A percentile compares a stretch with the other conserved stretches of the same genome.
Evolutionary conservation across 2,113 vertebrate genomes (phyloP).

Genomic region (Ahaetulla prasina): DNA sequence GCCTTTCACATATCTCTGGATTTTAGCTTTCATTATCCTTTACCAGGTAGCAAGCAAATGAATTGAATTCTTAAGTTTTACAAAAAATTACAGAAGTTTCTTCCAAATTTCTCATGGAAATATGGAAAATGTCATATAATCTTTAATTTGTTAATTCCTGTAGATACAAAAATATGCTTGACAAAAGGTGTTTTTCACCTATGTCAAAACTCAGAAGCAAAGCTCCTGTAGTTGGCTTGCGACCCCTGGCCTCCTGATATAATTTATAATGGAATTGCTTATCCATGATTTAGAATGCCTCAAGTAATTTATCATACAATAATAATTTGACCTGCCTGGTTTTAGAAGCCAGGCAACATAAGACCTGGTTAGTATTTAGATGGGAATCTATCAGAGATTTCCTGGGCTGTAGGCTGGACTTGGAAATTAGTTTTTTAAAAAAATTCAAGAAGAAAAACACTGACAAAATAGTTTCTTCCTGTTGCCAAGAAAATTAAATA

Average conservation of each 20-base stretch:
- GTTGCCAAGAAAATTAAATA: neutral
- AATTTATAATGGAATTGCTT: neutral
- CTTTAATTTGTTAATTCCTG: neutral
- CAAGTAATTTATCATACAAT: neutral
- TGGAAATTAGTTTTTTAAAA: neutral
- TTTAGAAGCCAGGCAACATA: neutral
- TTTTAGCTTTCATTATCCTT: neutral
- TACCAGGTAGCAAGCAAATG: neutral
- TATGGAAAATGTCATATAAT: neutral
- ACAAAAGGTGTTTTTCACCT: neutral
- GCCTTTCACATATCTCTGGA: neutral
- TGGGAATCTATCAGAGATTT: neutral
- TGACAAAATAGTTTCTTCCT: neutral
- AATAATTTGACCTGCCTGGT: neutral
- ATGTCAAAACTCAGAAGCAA: neutral
- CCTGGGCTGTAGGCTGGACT: neutral
- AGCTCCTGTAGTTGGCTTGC: neutral
- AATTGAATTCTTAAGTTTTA: neutral
- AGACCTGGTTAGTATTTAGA: neutral
- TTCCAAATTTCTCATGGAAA: neutral
- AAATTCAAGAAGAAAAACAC: neutral
- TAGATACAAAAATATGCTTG: neutral
- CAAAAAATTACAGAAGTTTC: neutral
- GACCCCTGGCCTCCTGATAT: neutral
- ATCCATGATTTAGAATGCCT: neutral